Conservation (phyloP, 2,888 invertebrate species). For the Nephrotoma flavescens region DNA sequence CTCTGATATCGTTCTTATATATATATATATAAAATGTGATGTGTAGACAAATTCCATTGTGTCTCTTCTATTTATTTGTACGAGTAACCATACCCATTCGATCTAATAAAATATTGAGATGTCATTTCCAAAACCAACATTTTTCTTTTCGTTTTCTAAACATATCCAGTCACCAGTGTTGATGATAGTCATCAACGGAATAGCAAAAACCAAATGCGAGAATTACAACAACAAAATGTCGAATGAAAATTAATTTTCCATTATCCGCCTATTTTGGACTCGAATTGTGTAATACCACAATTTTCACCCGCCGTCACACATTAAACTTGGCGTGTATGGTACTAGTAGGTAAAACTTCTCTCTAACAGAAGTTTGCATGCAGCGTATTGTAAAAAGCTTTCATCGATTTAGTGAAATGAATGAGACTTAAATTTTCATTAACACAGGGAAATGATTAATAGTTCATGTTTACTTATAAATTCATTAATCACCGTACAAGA, state of each 20-base stretch:
- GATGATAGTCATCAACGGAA: background rate
- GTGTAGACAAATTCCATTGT: background rate
- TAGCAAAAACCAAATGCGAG: background rate
- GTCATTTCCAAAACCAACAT: background rate
- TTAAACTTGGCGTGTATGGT: background rate
- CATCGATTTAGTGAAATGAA: background rate
- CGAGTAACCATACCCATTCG: background rate
- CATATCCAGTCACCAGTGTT: background rate
- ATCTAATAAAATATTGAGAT: background rate
- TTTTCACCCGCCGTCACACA: background rate
- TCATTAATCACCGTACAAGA: background rate
- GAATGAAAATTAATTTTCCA: background rate
- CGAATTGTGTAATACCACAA: background rate
- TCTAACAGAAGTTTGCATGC: background rate
- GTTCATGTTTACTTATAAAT: background rate
- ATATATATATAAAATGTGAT: background rate
- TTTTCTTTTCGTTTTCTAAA: background rate
- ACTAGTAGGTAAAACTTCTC: background rate
- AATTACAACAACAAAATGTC: background rate
- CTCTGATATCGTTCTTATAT: background rate
- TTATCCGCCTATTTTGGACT: background rate
- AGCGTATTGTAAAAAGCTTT: background rate
- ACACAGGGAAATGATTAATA: background rate
- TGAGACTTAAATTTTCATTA: background rate
- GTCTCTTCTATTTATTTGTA: background rate